Evolutionary conservation across 2,797 vertebrate genomes (phyloP).

Genomic region (Acridotheres tristis): DNA sequence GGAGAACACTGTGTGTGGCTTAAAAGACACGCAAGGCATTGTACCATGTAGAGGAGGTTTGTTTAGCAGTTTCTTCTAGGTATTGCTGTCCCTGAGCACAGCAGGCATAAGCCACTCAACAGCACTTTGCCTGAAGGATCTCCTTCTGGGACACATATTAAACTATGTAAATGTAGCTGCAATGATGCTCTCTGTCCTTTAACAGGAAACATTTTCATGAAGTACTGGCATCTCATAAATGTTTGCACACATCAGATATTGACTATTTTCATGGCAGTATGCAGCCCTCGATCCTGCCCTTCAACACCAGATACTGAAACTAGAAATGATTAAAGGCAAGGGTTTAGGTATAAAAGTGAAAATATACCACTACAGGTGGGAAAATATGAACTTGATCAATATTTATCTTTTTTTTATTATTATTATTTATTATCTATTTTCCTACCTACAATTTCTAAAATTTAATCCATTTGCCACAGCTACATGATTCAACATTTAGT

Average conservation of each 20-base stretch:
- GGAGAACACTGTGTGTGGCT: neutral
- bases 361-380: neutral
- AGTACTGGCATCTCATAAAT: neutral
- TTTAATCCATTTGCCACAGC: neutral
- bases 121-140: neutral
- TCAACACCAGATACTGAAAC: neutral
- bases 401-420: no score
- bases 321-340: neutral
- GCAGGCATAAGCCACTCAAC: neutral
- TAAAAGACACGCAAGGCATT: neutral
- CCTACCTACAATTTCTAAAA: neutral
- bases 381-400: neutral
- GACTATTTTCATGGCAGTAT: neutral
- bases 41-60: neutral
- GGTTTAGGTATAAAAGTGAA: neutral
- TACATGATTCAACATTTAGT: neutral
- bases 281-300: neutral
- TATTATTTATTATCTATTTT: neutral
- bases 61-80: neutral
- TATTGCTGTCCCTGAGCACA: neutral
- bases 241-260: neutral
- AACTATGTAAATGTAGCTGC: neutral
- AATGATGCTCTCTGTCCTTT: neutral
- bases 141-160: neutral
- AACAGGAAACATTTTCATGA: neutral